Base-by-base conservation (phyloP, 2,797 vertebrate genomes). In the Lagocephalus sceleratus region DNA sequence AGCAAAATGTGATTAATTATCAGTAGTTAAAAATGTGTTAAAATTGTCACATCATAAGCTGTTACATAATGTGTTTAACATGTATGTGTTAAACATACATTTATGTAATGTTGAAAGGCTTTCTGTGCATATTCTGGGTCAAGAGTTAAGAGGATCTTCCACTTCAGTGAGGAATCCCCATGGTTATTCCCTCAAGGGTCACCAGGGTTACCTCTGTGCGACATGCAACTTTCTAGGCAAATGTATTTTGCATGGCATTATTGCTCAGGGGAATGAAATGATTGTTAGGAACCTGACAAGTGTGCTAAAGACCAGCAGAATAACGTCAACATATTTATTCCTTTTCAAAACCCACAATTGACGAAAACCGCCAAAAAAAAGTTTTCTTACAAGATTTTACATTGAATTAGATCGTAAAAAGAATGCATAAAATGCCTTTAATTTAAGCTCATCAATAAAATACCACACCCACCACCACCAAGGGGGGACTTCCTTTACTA, bases 141-240 rank as follows among this genome's bases (percentile, higher is more conserved):
- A 48, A 5, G 29, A 2, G 12, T 19, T 55, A 60, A 61, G 56
- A 61, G 51, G 52, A 51, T 78, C 40, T 56, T 44, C 42, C 0
- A 0, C 1, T 26, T 26, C 19, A 12, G 6, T 9, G 19, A 65
- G 63, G 58, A 61, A 43, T 25, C 32, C 60, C 70, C 55, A 16
- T 0, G 50, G 6, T 54, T 51, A 51, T 26, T 54, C 54, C 56
- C 26, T 4, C 11, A 20, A 16, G 47, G 39, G 42, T 62, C 25
- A 54, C 19, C 7, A 19, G 52, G 5, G 5, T 25, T 7, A 25
- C 9, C 9, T 1, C 29, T 29, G 29, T 25, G 7, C 4, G 23
- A 7, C 4, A 25, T 12, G 10, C 25, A 40, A 11, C 5, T 14
- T 11, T n/a, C 4, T 23, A 9, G 20, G 20, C 19, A 54, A 2